Base-by-base conservation (phyloP, 2,113 vertebrate species). In the Ploceus nigricollis region DNA sequence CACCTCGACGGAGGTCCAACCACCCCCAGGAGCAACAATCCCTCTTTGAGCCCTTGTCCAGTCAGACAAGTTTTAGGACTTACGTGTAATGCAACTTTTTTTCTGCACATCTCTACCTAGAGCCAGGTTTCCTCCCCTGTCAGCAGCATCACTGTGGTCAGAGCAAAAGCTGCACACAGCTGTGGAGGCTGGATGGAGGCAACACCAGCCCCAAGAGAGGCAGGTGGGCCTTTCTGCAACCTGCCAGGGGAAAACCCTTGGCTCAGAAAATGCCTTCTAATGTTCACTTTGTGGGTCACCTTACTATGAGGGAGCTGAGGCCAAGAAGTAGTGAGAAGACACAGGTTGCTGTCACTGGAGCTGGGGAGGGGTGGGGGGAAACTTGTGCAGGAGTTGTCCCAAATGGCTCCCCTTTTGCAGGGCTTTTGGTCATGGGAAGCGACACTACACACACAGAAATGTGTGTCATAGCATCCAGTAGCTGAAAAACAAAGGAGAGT, bases 1-100 rank as follows among this genome's bases (percentile, higher is more conserved):
- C 16, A 70, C 50, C n/a, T 65, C 2, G 0, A 8, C 45, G 11
- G 1, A 1, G 1, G 15, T 33, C 21, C 76, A 80, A 54, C 76
- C 2, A 1, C 10, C 6, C 19, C 11, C 0, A 0, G 25, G 10
- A 78, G 17, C 39, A 54, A 3, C 4, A 6, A 15, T 22, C 18
- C 13, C 3, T 53, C 53, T 33, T 44, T 63, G 27, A 48, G 24
- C 11, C 51, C 58, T 70, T 23, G 24, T 51, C 7, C 3, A 1
- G 5, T 12, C 54, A 48, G 45, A 23, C 21, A 39, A 68, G 44
- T 40, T 39, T 51, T 61, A 65, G 42, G 42, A 54, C 2, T 58
- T 42, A 0, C 0, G 0, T 35, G n/a, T 31, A 37, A 50, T 6
- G 30, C 24, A n/a, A 5, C 3, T 35, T 39, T 42, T 72, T 73